These are phyloP conservation scores for Ptyas mucosa DNA, from an alignment of 2,113 vertebrate species.

Conservation along the genomic window DNA sequence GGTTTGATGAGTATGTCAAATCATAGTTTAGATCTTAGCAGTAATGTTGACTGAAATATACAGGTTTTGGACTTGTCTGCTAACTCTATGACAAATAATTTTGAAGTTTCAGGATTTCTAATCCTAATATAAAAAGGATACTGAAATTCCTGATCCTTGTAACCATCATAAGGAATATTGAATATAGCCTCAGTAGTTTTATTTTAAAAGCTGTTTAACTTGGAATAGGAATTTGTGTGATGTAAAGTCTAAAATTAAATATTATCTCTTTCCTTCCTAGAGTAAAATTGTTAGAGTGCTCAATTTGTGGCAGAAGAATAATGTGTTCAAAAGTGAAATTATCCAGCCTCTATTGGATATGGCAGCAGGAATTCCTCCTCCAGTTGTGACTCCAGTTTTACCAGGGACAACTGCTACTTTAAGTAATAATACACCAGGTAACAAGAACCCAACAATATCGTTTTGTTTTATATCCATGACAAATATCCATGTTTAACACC, in stretches of 20 bases:
- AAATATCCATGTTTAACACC: not conserved
- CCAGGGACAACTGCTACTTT: slow-evolving; percentile 83
- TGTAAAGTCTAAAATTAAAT: slow-evolving; percentile 28
- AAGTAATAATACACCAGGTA: slow-evolving; percentile 95
- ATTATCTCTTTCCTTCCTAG: slow-evolving; percentile 64
- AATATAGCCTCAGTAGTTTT: not conserved
- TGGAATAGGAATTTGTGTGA: not conserved
- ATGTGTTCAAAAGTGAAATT: slow-evolving; percentile 98
- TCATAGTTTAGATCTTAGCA: not conserved
- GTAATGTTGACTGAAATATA: not conserved
- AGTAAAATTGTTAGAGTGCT: slow-evolving; percentile 98
- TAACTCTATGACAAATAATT: not conserved
- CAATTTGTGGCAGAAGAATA: slow-evolving; percentile 99
- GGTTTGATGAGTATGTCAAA: not conserved
- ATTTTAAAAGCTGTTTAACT: not conserved
- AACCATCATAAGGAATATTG: not conserved
- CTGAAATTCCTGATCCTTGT: not conserved
- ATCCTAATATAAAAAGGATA: not conserved
- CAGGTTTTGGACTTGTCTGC: not conserved
- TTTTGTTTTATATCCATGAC: not conserved
- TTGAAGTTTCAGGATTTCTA: not conserved
- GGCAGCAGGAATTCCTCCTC: slow-evolving; percentile 93
- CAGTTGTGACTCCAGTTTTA: slow-evolving; percentile 86
- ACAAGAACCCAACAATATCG: slow-evolving; percentile 22
- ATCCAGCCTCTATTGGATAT: slow-evolving; percentile 97